Base-by-base conservation (phyloP, 2,888 invertebrate genomes). In the Lepidocyrtoides sp. region DNA sequence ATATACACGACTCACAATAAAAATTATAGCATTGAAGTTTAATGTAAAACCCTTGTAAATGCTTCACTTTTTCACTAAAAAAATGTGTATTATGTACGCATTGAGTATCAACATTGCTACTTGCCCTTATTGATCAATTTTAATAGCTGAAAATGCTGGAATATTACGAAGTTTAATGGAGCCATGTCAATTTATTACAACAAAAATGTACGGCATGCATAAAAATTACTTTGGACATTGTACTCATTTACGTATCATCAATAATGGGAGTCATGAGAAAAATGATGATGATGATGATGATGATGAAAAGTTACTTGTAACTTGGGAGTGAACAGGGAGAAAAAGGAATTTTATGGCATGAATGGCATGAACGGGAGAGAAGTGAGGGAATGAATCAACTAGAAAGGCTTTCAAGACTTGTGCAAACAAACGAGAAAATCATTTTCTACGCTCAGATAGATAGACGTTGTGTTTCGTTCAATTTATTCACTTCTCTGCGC, bases 391-490 rank as follows among this genome's bases (percentile, higher is more conserved):
- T 90, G 89, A 90, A 90, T 90, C 89, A 57, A 69, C 66, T 66
- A 85, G 91, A 92, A 93, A 92, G 91, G 93, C 93, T 93, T 93
- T 93, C 93, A 93, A 93, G 93, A 91, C 92, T 93, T 91, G 91
- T 91, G 93, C 89, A 93, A 93, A 93, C 93, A 93, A 92, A 93
- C 90, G 88, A 88, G 93, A 91, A 93, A 93, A 93, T 93, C 93
- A 91, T 93, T 93, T 93, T 89, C 91, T 86, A 85, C 91, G 92
- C 82, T 84, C 57, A 89, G 69, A 85, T 85, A 69, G 83, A 83
- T 82, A 63, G 57, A 44, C 63, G 41, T 54, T 29, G 79, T 82
- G 51, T 54, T 79, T 79, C 72, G 72, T 72, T 72, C 72, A 72
- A 72, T 72, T 72, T 72, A 72, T 72, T 72, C 72, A 72, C 72